Evolutionary conservation across 1,140 invertebrate species (phyloP).

Genomic region (Lepidurus apus): DNA sequence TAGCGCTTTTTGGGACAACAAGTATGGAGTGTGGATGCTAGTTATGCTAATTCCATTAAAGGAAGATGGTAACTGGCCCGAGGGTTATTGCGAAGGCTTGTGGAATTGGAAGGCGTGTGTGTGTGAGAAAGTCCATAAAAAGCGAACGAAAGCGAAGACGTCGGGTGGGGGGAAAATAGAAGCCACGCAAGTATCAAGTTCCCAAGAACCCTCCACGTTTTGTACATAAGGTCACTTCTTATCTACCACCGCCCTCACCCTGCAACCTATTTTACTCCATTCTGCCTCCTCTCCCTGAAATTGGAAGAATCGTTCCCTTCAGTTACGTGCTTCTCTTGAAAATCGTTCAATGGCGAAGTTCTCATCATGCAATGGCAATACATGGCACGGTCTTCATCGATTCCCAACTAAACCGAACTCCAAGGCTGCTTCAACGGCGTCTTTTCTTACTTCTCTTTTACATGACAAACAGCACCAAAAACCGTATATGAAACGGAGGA

Average conservation of each 20-base stretch:
- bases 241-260: neutral
- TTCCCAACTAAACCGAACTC: neutral
- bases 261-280: neutral
- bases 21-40: neutral
- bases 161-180: neutral
- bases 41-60: slow-evolving; percentile 11
- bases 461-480: neutral
- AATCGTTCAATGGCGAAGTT: slow-evolving; percentile 4
- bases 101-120: neutral
- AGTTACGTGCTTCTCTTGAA: neutral
- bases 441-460: neutral
- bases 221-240: slow-evolving; percentile 10
- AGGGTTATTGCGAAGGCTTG: neutral
- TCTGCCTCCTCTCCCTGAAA: neutral
- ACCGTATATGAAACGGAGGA: neutral
- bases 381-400: slow-evolving; percentile 9
- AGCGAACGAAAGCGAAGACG: neutral
- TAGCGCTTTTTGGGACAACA: neutral
- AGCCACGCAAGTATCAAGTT: neutral
- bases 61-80: neutral
- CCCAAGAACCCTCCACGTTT: neutral
- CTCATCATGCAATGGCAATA: slow-evolving; percentile 13
- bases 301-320: slow-evolving; percentile 1
- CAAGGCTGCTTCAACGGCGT: neutral
- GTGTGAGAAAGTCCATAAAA: slow-evolving; percentile 16